Evolutionary conservation across 2,797 vertebrate genomes (phyloP), one percentile per base, ranked within the genome.

Genomic region (Notamacropus eugenii): DNA sequence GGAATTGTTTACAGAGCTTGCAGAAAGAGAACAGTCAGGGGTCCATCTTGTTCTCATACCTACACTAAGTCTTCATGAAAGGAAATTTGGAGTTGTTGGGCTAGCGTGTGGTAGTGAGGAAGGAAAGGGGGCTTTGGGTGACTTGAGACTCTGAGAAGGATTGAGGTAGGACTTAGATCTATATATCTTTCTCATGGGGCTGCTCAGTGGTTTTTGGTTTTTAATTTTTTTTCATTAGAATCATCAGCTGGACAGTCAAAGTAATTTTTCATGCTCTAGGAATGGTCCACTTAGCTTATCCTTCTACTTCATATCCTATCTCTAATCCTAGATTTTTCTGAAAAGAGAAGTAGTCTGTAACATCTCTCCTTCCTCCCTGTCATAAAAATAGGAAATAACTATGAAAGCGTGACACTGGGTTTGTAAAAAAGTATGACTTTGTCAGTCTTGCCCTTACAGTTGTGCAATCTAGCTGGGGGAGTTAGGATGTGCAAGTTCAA

Each of bases 1-100:
- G 6, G n/a, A 91, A 34, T 94, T 92, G 94, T 95, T 97, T 97
- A 91, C 94, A 82, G 96, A 56, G 94, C 94, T 93, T 96, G 40
- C 93, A 93, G 94, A 95, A 97, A 97, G 93, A 62, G 92, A 93
- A 93, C 34, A 50, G 92, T 31, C 90, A 82, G 96, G 74, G 90
- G 34, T 59, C 93, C 58, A 93, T 93, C 46, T 93, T 91, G 34
- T 93, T 55, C 93, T 95, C 62, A 91, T 94, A 54, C 87, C 95
- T 31, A 29, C 19, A 92, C 34, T 62, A 90, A 92, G 91, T 58
- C 91, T 93, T 97, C 62, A 97, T 67, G 74, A 58, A 93, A 96
- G 95, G 91, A 94, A 74, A 58, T 28, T 4, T 50, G 57, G 91
- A 22, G n/a, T 40, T 74, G n/a, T 74, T 74, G 67, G 67, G 19